Percentiles rank a stretch among this genome's conserved stretches.
Evolutionary conservation across 2,797 vertebrate species (phyloP).

Genomic region (Notamacropus eugenii): DNA sequence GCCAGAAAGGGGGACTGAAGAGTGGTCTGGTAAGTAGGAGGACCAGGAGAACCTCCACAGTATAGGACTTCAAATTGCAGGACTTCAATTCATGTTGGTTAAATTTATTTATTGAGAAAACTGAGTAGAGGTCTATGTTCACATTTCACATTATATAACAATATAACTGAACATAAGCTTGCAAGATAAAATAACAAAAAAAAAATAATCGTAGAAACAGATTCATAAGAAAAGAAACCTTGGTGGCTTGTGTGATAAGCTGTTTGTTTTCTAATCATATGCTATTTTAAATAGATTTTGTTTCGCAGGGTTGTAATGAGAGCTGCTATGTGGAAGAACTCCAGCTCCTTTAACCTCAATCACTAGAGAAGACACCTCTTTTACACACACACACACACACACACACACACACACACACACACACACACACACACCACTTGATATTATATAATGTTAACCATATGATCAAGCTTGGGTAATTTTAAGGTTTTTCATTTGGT

Average conservation of each 20-base stretch:
- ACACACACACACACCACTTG: no score
- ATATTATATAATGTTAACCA: no score
- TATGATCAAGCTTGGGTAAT: no score
- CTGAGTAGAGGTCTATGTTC: not conserved
- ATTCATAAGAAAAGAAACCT: not conserved
- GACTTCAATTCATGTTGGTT: not conserved
- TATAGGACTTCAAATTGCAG: not conserved
- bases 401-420: no score
- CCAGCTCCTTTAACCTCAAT: no score
- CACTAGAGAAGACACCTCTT: no score
- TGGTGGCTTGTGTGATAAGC: not conserved
- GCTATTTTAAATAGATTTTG: constrained; percentile 21
- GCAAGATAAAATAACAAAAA: not conserved
- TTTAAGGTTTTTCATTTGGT: no score
- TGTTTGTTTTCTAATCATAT: not conserved
- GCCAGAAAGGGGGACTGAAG: not conserved
- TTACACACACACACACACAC: no score
- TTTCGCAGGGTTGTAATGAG: not conserved
- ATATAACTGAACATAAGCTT: not conserved
- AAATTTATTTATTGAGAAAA: not conserved
- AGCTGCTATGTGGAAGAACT: no score
- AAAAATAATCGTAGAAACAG: not conserved
- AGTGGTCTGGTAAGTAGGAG: not conserved
- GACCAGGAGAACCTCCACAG: not conserved
- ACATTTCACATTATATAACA: not conserved